Conservation (phyloP, 2,113 vertebrate genomes). For the Zingel zingel region DNA sequence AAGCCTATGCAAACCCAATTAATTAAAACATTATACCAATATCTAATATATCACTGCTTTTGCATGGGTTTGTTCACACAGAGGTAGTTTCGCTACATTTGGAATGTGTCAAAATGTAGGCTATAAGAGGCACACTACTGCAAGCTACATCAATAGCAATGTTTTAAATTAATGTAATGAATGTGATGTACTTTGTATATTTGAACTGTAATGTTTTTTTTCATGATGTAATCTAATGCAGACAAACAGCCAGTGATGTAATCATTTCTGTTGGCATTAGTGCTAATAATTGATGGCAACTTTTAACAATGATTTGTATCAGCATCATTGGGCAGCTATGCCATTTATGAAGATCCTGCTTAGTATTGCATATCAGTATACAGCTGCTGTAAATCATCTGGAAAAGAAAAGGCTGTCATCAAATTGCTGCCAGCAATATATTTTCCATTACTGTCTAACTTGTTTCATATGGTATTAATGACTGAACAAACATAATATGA, state of each 20-base stretch:
- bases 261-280: constrained; percentile 40
- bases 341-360: constrained; percentile 38
- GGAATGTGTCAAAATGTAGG: background rate
- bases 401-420: constrained; percentile 58
- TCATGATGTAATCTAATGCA: background rate
- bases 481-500: constrained; percentile 61
- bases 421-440: constrained; percentile 51
- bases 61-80: background rate
- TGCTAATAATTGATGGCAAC: constrained; percentile 34
- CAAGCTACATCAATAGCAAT: background rate
- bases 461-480: constrained; percentile 58
- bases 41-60: background rate
- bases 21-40: background rate
- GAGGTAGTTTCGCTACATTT: background rate
- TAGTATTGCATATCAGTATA: constrained; percentile 35
- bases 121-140: background rate
- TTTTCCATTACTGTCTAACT: constrained; percentile 58
- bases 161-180: constrained; percentile 10
- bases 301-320: constrained; percentile 34
- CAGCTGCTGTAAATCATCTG: constrained; percentile 54
- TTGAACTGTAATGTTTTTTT: background rate
- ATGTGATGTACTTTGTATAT: background rate
- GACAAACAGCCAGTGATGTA: constrained; percentile 8
- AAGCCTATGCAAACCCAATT: background rate
- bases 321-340: constrained; percentile 21